Base-by-base conservation (phyloP, 1,140 invertebrate genomes). In the Nylanderia fulva region DNA sequence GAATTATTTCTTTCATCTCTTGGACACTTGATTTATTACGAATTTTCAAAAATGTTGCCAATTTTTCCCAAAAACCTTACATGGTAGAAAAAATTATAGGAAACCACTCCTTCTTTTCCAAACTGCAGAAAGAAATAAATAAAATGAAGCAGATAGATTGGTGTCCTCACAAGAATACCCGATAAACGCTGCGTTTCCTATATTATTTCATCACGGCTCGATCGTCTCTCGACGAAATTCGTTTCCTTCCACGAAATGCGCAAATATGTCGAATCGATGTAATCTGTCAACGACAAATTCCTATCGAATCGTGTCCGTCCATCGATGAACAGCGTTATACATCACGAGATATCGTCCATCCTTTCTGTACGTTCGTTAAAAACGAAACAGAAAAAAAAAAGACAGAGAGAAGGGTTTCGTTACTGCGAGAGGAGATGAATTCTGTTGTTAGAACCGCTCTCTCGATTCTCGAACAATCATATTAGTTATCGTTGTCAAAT, bases 401-500 rank as follows among this genome's bases (percentile, higher is more conserved):
- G 13, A 64, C 24, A 54, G n/a, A 39, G 8, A 63, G 18, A 54
- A 13, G 7, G 24, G 66, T 18, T 82, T 82, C 36, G 77, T 71
- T 71, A 58, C 66, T 27, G n/a, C 77, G 66, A 15, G 66, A 82
- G 52, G 66, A 72, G 54, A 82, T 82, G 36, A 82, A 82, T 82
- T 36, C 68, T 52, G 77, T 56, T 82, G 54, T 82, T 82, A 82
- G 77, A 45, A 82, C 42, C 66, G 77, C 18, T 11, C 66, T 64
- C 18, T 11, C 24, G n/a, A 39, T 64, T 15, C 77, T 82, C 77
- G 77, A 72, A 54, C 66, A 29, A 29, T 72, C 66, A 42, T 82
- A 82, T 82, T 82, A 82, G 77, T 82, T 36, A 88, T 24, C 63
- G 80, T 85, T 82, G 66, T 84, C 83, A 85, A 75, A 88, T 82